These are phyloP conservation scores for Entomobrya multifasciata DNA, from an alignment of 2,888 invertebrate species.

Conservation along the genomic window DNA sequence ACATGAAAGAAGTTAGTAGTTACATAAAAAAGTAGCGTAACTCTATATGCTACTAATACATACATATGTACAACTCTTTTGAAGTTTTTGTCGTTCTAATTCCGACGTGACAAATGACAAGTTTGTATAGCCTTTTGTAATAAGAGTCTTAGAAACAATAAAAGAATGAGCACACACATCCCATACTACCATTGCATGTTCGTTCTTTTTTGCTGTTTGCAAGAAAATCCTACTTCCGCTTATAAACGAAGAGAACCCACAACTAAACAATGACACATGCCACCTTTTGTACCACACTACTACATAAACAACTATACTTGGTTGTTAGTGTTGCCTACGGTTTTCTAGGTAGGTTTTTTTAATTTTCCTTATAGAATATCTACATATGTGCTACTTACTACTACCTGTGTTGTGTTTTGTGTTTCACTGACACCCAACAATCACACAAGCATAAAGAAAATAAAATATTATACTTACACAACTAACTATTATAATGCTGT, in stretches of 20 bases:
- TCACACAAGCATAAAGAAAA: not conserved
- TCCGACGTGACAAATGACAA: not conserved
- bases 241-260: not conserved
- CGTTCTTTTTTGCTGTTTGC: not conserved
- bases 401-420: not conserved
- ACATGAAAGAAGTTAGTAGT: no score
- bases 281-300: not conserved
- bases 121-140: not conserved
- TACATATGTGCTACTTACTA: not conserved
- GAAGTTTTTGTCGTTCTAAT: no score
- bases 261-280: not conserved
- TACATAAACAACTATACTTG: not conserved
- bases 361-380: no score
- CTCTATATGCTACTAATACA: no score
- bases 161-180: constrained; percentile 1
- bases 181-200: not conserved
- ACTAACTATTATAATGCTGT: no score
- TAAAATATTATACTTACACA: not conserved
- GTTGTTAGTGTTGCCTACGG: not conserved
- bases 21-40: no score
- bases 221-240: constrained; percentile 26
- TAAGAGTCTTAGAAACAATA: not conserved
- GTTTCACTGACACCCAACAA: no score
- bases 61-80: no score
- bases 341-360: no score